A percentile compares a stretch with the other conserved stretches of the same genome.
Conservation (phyloP, 2,888 invertebrate genomes). For the Protodeltote pygarga region DNA sequence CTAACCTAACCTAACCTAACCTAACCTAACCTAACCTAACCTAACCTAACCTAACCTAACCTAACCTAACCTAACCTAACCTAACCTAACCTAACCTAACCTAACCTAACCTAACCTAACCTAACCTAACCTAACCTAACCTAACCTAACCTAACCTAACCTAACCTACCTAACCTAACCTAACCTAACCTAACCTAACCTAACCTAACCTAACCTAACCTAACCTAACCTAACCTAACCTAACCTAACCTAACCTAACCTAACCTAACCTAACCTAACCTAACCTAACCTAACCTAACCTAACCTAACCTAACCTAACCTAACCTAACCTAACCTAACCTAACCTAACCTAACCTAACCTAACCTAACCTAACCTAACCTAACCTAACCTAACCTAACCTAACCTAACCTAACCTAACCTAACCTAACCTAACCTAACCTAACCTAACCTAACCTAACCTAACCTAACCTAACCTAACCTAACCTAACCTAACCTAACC, state of each 20-base stretch:
- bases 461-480: conserved; percentile 30
- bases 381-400: conserved; percentile 29
- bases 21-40: conserved; percentile 27
- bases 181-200: conserved; percentile 27
- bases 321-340: conserved; percentile 29
- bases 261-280: conserved; percentile 29
- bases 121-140: conserved; percentile 27
- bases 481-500: conserved; percentile 29
- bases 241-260: conserved; percentile 30
- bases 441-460: conserved; percentile 22
- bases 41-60: conserved; percentile 28
- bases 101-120: conserved; percentile 26
- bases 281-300: conserved; percentile 27
- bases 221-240: conserved; percentile 29
- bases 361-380: conserved; percentile 26
- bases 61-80: conserved; percentile 25
- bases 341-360: conserved; percentile 29
- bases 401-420: conserved; percentile 32
- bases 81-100: conserved; percentile 25
- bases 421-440: conserved; percentile 35
- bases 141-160: conserved; percentile 27
- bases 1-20: conserved; percentile 26
- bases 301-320: conserved; percentile 28
- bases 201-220: conserved; percentile 27
- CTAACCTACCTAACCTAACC: no score